Base-by-base conservation (phyloP, 2,113 vertebrate genomes). In the Amazona vittata region DNA sequence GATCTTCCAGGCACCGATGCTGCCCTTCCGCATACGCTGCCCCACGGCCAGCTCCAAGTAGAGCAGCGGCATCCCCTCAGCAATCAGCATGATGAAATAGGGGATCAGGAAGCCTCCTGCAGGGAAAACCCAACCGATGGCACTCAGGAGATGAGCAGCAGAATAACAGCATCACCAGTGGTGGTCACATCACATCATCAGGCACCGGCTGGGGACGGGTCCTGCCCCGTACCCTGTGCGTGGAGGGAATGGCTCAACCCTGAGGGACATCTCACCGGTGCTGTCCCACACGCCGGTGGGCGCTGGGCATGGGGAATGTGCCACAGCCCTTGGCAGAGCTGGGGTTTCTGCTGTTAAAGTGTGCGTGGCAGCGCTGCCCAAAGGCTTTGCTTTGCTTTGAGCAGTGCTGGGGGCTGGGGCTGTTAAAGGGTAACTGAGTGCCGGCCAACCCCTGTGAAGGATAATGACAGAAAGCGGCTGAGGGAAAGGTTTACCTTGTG, bases 31-130 rank as follows among this genome's bases (percentile, higher is more conserved):
- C 99, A 99, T 99, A 86, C 98, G 98, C 97, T 99, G 99, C 43
- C 99, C 99, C 86, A 99, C 98, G 0, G 99, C 99, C 63, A 99
- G 98, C 90, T 99, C 99, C 98, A 99, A 31, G 96, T 98, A 99
- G 71, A 99, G 98, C 69, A 99, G 98, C 0, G 99, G 99, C 94
- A 99, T 97, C 4, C 99, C 99, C 97, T 99, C 99, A 5, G 99
- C 89, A 1, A 99, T 3, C 84, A 99, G 96, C 99, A 99, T 99
- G 88, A 99, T 24, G 7, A 99, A 0, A 77, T 99, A 99, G 0
- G 99, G 99, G 81, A 99, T 98, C 96, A 99, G 80, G 95, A 99
- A 99, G 2, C 99, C 99, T 12, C 99, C 99, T 99, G 98, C 4
- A 75, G 93, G 91, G 4, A 21, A 41, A 83, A 77, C 5, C 53